Percentiles rank a stretch among this genome's conserved stretches.
Evolutionary conservation across 1,140 invertebrate species (phyloP).

Genomic region (Trigoniulus corallinus): DNA sequence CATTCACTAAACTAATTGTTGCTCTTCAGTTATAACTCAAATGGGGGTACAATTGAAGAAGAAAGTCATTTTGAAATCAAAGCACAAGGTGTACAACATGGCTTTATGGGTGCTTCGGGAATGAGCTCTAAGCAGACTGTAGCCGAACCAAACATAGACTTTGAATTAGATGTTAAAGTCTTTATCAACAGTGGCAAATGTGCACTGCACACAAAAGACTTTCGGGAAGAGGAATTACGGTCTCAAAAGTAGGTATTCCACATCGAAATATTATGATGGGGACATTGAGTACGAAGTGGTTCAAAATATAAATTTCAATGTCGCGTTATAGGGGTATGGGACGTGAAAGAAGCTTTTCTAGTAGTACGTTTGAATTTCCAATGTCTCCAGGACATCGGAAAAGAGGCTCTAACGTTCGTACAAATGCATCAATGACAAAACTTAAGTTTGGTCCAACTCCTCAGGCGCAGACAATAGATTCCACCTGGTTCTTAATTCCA

Average conservation of each 20-base stretch:
- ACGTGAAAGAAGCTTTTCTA: constrained; percentile 44
- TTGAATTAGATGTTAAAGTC: constrained; percentile 91
- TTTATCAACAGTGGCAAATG: constrained; percentile 94
- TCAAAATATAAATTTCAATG: not conserved
- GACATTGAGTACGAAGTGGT: not conserved
- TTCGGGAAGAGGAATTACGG: constrained; percentile 51
- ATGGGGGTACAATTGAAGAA: too few species aligned
- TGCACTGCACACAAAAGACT: constrained; percentile 83
- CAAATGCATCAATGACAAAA: constrained; percentile 18
- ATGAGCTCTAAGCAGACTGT: not conserved
- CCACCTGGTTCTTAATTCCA: constrained; percentile 86
- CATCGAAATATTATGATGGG: too few species aligned
- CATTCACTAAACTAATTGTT: too few species aligned
- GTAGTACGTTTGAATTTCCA: constrained; percentile 45
- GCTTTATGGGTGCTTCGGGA: too few species aligned
- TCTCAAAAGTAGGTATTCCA: constrained; percentile 19
- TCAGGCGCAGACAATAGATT: constrained; percentile 42
- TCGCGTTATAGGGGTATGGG: constrained; percentile 15
- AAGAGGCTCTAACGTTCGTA: constrained; percentile 13
- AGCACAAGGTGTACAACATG: too few species aligned
- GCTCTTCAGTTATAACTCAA: too few species aligned
- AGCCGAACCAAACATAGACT: constrained; percentile 85
- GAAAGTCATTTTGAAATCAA: too few species aligned
- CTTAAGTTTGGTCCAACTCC: constrained; percentile 25
- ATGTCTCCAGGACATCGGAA: constrained; percentile 16